Conservation (phyloP, 2,797 vertebrate genomes). For the Macropus fuliginosus region DNA sequence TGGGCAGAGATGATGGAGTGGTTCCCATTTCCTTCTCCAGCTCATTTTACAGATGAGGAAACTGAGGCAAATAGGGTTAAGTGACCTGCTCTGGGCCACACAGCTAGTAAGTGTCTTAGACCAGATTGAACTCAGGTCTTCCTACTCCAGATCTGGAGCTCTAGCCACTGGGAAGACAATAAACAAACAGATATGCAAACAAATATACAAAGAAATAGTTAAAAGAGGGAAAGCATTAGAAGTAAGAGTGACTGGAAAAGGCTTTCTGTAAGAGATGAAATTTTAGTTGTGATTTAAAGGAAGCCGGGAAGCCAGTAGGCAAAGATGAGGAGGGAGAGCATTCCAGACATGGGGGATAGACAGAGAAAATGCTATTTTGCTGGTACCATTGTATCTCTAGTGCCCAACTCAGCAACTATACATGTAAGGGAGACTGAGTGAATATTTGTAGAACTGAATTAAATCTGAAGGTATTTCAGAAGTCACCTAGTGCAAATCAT, state of each 20-base stretch:
- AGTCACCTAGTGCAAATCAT: neutral
- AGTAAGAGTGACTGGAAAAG: neutral
- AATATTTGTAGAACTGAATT: neutral
- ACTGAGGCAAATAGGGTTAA: neutral
- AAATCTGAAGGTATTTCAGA: neutral
- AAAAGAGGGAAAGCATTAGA: neutral
- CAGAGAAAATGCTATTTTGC: neutral
- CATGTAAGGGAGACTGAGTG: neutral
- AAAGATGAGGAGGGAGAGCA: neutral
- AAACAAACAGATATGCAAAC: neutral
- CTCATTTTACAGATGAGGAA: neutral
- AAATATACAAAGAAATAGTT: neutral
- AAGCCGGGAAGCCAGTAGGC: neutral
- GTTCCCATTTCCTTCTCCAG: neutral
- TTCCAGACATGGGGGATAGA: neutral
- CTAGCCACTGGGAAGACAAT: neutral
- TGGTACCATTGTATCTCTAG: neutral
- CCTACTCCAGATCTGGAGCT: neutral
- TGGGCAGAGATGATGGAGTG: neutral
- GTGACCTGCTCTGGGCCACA: neutral
- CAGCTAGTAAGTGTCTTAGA: neutral
- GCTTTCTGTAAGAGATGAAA: neutral
- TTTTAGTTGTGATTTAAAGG: neutral
- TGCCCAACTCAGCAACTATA: neutral
- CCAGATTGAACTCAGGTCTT: neutral